phyloP scores from a whole-genome alignment of 2,888 invertebrate species.

The Rhingia campestris region DNA sequence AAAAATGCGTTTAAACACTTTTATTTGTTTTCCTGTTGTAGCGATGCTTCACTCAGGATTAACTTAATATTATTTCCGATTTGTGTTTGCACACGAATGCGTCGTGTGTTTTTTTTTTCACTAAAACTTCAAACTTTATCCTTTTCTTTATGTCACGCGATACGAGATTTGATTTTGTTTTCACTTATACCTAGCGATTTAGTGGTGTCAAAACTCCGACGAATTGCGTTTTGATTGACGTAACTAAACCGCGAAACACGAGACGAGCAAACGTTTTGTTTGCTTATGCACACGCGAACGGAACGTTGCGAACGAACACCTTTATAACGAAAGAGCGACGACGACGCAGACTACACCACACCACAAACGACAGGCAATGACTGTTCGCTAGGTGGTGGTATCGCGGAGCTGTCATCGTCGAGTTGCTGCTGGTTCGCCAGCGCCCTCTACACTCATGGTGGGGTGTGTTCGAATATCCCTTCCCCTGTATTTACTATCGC shows the following conservation, averaged over 20 bases:
- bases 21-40: conserved; percentile 55
- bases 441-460: conserved; percentile 63
- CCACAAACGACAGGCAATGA: conserved; percentile 74
- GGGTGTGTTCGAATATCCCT: conserved; percentile 69
- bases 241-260: conserved; percentile 39
- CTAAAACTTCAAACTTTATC: conserved; percentile 12
- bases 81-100: conserved; percentile 22
- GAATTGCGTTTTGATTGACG: conserved; percentile 28
- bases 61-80: conserved; percentile 3
- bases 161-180: neutral
- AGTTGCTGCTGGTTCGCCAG: conserved; percentile 49
- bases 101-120: conserved; percentile 2
- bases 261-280: conserved; percentile 16
- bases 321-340: conserved; percentile 48
- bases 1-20: conserved; percentile 75
- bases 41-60: conserved; percentile 28
- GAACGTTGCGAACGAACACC: conserved; percentile 22
- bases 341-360: conserved; percentile 69
- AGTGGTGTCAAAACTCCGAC: conserved; percentile 26
- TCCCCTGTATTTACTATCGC: conserved; percentile 61
- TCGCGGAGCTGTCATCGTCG: conserved; percentile 63
- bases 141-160: conserved; percentile 1
- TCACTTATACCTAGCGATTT: conserved; percentile 25
- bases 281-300: conserved; percentile 38
- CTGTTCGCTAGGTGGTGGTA: conserved; percentile 62